Evolutionary conservation across 1,140 invertebrate species (phyloP).

Genomic region (Drosophila kanapiae): DNA sequence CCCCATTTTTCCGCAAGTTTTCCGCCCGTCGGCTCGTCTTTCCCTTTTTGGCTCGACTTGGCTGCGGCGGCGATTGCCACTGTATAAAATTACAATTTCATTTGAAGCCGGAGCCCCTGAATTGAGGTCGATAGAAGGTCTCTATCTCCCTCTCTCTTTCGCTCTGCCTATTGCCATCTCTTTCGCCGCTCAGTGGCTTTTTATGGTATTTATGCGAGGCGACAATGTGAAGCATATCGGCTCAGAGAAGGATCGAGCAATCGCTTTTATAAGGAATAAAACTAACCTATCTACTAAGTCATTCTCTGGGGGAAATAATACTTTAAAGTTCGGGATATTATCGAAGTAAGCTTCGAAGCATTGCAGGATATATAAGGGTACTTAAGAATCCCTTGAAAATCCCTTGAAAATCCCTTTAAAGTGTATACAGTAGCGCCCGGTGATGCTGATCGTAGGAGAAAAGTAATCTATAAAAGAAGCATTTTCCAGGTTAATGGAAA

Average conservation of each 20-base stretch:
- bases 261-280: neutral
- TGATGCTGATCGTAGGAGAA: too few species aligned
- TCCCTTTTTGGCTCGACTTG: slow-evolving; percentile 18
- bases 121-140: slow-evolving; percentile 56
- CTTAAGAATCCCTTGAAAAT: too few species aligned
- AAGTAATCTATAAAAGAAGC: too few species aligned
- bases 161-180: neutral
- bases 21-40: slow-evolving; percentile 18
- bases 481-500: neutral
- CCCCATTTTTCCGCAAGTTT: slow-evolving; percentile 29
- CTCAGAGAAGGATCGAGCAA: slow-evolving; percentile 16
- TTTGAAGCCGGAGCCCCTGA: slow-evolving; percentile 47
- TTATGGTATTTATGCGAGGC: slow-evolving; percentile 27
- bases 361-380: too few species aligned
- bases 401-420: too few species aligned
- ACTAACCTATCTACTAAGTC: too few species aligned
- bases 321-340: too few species aligned
- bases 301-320: too few species aligned
- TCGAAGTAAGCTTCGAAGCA: too few species aligned
- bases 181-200: slow-evolving; percentile 15
- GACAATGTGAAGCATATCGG: slow-evolving; percentile 15
- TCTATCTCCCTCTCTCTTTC: slow-evolving; percentile 4
- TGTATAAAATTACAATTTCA: slow-evolving; percentile 73
- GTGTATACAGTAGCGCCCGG: too few species aligned
- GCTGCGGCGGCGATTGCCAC: slow-evolving; percentile 38